Base-by-base conservation (phyloP, 2,888 invertebrate genomes). In the Lumbricus terrestris region DNA sequence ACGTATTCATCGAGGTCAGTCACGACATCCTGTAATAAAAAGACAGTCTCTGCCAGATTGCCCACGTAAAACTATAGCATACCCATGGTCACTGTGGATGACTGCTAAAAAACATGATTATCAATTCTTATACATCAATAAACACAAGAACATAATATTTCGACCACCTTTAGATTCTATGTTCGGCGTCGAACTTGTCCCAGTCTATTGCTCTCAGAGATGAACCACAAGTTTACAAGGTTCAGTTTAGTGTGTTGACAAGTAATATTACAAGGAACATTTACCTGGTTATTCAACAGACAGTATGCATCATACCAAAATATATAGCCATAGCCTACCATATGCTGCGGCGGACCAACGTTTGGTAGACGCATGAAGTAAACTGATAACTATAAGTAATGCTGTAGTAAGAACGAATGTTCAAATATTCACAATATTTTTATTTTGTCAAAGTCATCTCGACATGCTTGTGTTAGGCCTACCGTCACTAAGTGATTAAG, bases 1-100 rank as follows among this genome's bases (percentile, higher is more conserved):
- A 91, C 91, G 69, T 91, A 91, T 29, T 37, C 16, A 42, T 91
- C 91, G 13, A 91, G 90, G n/a, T 34, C 37, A 34, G 91, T 91
- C 37, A 82, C 88, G 20, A 90, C 91, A 54, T 90, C 90, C 91
- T 91, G 42, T n/a, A 37, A 20, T 33, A 11, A 38, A 8, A 88
- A 69, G 69, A 69, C 69, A 69, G 54, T 54, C 54, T 54, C 54
- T 29, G 5, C 23, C 11, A 54, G 69, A 69, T 8, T n/a, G 29
- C 8, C 69, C 69, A 69, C 69, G 0, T 69, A 47, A 38, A n/a
- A n/a, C n/a, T 40, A 40, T 40, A 40, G 40, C n/a, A n/a, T n/a
- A 15, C 29, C 69, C 8, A 69, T n/a, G 54, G 54, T 11, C 54
- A 54, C 54, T 4, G 69, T n/a, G 69, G 13, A 29, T n/a, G n/a